These are phyloP conservation scores for Lagopus leucura DNA, from an alignment of 2,113 vertebrate species.

Conservation along the genomic window DNA sequence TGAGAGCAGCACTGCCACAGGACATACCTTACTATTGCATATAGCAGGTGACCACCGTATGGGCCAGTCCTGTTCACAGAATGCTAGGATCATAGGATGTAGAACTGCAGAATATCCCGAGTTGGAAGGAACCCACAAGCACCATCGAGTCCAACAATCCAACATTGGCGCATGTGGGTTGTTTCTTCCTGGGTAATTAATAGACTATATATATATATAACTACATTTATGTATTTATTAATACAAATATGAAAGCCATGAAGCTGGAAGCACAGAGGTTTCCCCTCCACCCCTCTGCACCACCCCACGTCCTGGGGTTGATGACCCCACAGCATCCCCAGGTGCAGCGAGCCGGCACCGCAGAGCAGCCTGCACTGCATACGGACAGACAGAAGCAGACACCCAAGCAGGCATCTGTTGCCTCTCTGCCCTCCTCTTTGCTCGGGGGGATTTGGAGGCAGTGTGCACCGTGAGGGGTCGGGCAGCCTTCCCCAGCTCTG, in stretches of 20 bases:
- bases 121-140: too few relatives aligned
- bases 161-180: rapidly evolving
- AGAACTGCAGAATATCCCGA: too few relatives aligned
- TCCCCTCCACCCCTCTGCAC: background rate
- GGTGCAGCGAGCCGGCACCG: rapidly evolving
- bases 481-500: background rate
- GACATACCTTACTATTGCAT: background rate
- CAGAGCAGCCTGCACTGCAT: rapidly evolving
- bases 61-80: rapidly evolving
- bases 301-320: background rate
- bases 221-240: too few relatives aligned
- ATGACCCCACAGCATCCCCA: background rate
- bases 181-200: background rate
- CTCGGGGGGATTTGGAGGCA: too few relatives aligned
- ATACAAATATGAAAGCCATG: background rate
- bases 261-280: background rate
- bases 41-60: background rate
- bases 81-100: too few relatives aligned
- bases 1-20: background rate
- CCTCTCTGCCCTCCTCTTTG: too few relatives aligned
- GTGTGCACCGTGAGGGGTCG: background rate
- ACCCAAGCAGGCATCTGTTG: too few relatives aligned
- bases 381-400: too few relatives aligned
- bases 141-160: background rate
- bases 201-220: background rate